Conservation (phyloP, 2,113 vertebrate species). For the Daboia siamensis region DNA sequence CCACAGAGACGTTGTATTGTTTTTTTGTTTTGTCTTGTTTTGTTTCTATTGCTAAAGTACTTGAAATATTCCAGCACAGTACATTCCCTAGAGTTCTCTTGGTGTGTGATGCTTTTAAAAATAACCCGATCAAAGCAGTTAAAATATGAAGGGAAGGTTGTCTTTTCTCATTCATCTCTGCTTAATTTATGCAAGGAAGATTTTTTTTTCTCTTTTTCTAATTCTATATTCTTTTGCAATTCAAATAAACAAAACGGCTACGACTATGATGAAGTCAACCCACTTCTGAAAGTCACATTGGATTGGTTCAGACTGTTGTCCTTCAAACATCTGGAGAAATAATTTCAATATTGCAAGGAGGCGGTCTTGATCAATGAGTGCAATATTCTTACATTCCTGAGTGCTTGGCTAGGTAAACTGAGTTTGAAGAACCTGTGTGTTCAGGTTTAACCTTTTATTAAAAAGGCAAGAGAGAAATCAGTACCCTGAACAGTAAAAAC, state of each 20-base stretch:
- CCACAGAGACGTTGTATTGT: constrained; percentile 33
- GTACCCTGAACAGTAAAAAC: background rate
- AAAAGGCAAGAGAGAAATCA: background rate
- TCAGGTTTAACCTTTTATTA: background rate
- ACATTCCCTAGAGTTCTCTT: background rate
- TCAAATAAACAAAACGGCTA: background rate
- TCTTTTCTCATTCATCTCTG: background rate
- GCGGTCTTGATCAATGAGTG: background rate
- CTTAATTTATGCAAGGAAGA: background rate
- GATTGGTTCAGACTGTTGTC: background rate
- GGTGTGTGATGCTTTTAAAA: constrained; percentile 46
- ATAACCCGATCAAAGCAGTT: constrained; percentile 52
- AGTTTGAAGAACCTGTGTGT: background rate
- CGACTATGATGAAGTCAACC: background rate
- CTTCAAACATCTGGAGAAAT: background rate
- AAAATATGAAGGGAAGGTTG: constrained; percentile 1
- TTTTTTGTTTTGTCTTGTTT: constrained; percentile 13
- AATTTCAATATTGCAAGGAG: background rate
- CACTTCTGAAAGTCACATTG: background rate
- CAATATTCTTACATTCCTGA: background rate
- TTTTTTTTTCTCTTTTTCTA: background rate
- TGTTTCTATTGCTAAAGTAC: constrained; percentile 34
- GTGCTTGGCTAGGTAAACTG: background rate
- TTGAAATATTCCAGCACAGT: constrained; percentile 35
- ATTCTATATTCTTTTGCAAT: background rate